phyloP scores from a whole-genome alignment of 2,888 invertebrate genomes.

The Cristatella mucedo region DNA sequence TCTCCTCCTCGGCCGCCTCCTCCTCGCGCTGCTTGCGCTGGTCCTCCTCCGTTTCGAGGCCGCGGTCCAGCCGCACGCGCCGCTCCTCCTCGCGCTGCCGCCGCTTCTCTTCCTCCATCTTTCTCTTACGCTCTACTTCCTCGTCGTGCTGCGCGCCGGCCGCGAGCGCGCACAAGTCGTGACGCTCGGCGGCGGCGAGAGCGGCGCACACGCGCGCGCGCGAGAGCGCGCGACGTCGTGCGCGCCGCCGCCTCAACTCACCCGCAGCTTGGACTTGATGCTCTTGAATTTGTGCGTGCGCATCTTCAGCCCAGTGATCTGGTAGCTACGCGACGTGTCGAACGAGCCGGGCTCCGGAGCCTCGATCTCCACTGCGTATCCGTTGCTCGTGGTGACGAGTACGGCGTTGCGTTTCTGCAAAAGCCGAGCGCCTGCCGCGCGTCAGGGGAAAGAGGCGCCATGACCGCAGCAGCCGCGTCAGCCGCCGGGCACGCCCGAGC shows the following conservation, averaged over 20 bases:
- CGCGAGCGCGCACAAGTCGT: not conserved
- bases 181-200: no score
- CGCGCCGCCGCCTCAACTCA: no score
- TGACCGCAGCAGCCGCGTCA: no score
- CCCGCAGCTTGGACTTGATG: conserved; percentile 32
- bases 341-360: conserved; percentile 26
- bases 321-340: conserved; percentile 33
- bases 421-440: no score
- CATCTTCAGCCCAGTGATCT: conserved; percentile 23
- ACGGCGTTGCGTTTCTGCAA: conserved; percentile 24
- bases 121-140: conserved; percentile 27
- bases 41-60: conserved; percentile 26
- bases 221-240: no score
- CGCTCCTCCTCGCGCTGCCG: conserved; percentile 30
- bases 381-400: conserved; percentile 31
- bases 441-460: no score
- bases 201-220: no score
- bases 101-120: conserved; percentile 29
- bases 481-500: no score
- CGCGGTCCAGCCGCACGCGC: conserved; percentile 29
- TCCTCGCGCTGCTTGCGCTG: conserved; percentile 14
- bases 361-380: conserved; percentile 28
- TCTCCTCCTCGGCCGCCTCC: conserved; percentile 11
- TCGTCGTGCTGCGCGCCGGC: conserved; percentile 31
- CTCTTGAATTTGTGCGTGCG: conserved; percentile 28